Evolutionary conservation across 2,888 invertebrate species (phyloP), one percentile per base, ranked within the genome.

Genomic region (Drosophila rellima): DNA sequence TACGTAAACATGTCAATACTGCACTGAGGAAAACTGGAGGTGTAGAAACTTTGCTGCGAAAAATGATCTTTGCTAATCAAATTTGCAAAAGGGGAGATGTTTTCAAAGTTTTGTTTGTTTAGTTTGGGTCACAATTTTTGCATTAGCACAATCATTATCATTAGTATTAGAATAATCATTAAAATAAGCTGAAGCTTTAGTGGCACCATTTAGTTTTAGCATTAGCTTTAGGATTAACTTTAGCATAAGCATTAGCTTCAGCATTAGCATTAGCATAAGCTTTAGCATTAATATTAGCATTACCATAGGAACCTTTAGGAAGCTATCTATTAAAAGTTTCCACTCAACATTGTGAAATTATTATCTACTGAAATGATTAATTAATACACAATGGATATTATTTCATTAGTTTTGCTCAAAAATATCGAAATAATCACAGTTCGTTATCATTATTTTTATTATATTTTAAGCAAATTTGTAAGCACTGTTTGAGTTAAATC

Each of bases 151-250:
- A 17, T 10, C 10, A 47, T 17, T 47, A 11, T 8, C 15, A 47
- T 31, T 47, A 17, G 47, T 5, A 31, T 33, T 48, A 18, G 17
- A 3, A 8, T 47, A 6, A 11, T 8, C 47, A 3, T 17, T 33
- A 20, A 18, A 13, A 33, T 33, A n/a, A 33, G 23, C 15, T 13
- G 15, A 10, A 20, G 18, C 17, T 1, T 50, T 20, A 35, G n/a
- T 1, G 10, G 10, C 23, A 23, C 10, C 50, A 15, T 23, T 50
- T n/a, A 11, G 10, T 17, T 15, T 26, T 45, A 45, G 26, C 44
- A 44, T 26, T 44, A 44, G 26, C 44, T n/a, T n/a, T n/a, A n/a
- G n/a, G n/a, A n/a, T 44, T 26, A 44, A n/a, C n/a, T 2, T 44
- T 15, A 15, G 44, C 26, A 26, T 23, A n/a, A 17, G 15, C 17